Conservation (phyloP, 2,797 vertebrate genomes). For the Sebastes melanostomus region DNA sequence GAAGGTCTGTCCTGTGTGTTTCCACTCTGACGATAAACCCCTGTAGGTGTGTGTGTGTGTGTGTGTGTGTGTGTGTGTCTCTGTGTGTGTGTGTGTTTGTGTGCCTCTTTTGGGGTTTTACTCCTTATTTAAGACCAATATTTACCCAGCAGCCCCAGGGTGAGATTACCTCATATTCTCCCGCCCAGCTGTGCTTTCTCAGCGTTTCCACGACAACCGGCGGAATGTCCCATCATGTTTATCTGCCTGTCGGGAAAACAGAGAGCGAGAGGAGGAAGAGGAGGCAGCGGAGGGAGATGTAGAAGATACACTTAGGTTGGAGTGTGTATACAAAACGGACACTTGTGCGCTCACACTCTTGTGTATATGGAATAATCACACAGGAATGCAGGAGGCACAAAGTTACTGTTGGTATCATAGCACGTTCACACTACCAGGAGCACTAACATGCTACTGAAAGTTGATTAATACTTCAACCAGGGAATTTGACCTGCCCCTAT, state of each 20-base stretch:
- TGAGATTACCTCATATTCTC: slow-evolving; percentile 96
- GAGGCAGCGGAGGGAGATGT: slow-evolving; percentile 39
- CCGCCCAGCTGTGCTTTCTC: slow-evolving; percentile 95
- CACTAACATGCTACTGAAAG: not conserved
- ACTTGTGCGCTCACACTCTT: slow-evolving; percentile 5
- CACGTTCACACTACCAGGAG: not conserved
- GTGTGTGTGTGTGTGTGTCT: slow-evolving; percentile 49
- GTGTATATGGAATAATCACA: not conserved
- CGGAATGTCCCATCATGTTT: slow-evolving; percentile 94
- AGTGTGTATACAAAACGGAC: slow-evolving; percentile 24
- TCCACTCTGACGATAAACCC: slow-evolving; percentile 61
- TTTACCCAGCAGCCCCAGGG: slow-evolving; percentile 92
- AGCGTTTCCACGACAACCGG: slow-evolving; percentile 89
- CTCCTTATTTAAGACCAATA: slow-evolving; percentile 94
- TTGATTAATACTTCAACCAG: not conserved
- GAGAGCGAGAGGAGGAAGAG: slow-evolving; percentile 64
- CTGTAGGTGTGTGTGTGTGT: slow-evolving; percentile 51
- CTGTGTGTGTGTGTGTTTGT: slow-evolving; percentile 70
- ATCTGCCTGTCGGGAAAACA: slow-evolving; percentile 90
- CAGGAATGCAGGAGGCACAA: slow-evolving; percentile 2
- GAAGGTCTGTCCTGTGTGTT: slow-evolving; percentile 50
- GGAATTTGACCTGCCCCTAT: not conserved
- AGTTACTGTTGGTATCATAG: not conserved
- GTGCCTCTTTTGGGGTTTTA: slow-evolving; percentile 81
- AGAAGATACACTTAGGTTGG: slow-evolving; percentile 39